A percentile compares a stretch with the other conserved stretches of the same genome.
These are phyloP conservation scores for Diacarnus erythraeanus DNA, from an alignment of 37 sponge, comb jelly and placozoan species.

Conservation along the genomic window DNA sequence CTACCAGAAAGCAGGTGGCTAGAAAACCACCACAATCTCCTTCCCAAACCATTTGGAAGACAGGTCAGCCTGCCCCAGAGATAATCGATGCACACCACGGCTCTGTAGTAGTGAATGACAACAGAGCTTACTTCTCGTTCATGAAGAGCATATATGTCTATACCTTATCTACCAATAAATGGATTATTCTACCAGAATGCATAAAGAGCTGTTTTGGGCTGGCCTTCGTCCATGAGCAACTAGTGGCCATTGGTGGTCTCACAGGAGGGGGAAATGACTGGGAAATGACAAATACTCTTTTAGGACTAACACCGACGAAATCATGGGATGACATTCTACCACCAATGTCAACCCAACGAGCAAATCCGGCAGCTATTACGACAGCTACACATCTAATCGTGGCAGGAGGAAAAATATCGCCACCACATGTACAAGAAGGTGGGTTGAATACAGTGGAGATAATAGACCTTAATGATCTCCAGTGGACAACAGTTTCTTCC, in stretches of 20 bases:
- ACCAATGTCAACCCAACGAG: slow-evolving; percentile 12
- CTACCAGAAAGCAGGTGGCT: neutral
- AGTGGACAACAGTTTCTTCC: slow-evolving; percentile 1
- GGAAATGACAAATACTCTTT: neutral
- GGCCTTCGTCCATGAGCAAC: neutral
- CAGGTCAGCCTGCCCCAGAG: neutral
- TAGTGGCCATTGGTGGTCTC: neutral
- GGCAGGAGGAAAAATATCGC: neutral
- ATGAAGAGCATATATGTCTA: neutral
- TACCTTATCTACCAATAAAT: neutral
- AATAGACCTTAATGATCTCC: neutral
- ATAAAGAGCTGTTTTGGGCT: neutral
- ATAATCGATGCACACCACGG: neutral
- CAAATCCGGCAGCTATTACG: neutral
- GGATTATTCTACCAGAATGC: neutral
- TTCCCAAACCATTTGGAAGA: neutral
- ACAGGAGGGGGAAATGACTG: neutral
- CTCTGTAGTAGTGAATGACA: neutral
- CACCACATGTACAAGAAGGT: neutral
- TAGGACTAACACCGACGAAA: neutral
- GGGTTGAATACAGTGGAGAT: neutral
- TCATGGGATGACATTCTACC: slow-evolving; percentile 4
- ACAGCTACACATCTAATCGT: slow-evolving; percentile 5
- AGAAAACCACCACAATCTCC: neutral
- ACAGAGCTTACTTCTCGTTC: slow-evolving; percentile 3